Percentiles rank a stretch among this genome's conserved stretches.
phyloP scores from a whole-genome alignment of 1,140 invertebrate species.

The Halyomorpha halys region DNA sequence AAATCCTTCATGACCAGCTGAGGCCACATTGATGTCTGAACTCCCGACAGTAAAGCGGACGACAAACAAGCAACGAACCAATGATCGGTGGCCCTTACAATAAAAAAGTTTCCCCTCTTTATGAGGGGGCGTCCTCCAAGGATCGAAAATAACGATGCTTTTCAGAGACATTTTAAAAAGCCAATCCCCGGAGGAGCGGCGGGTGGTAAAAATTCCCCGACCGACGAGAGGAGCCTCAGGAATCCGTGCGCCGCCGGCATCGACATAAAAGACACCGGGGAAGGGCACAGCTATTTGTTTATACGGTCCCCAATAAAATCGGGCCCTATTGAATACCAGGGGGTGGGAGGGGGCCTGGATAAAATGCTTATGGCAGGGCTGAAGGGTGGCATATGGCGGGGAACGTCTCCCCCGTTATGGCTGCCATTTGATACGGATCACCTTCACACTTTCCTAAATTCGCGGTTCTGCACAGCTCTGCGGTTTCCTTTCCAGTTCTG shows the following conservation, averaged over 20 bases:
- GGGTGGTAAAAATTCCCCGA: neutral
- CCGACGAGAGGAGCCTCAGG: neutral
- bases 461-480: neutral
- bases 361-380: conserved; percentile 16
- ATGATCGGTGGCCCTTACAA: too few species aligned
- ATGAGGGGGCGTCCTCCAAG: too few species aligned
- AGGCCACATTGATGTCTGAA: too few species aligned
- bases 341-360: neutral
- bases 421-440: conserved; percentile 10
- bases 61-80: too few species aligned
- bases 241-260: neutral
- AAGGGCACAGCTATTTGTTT: conserved; percentile 25
- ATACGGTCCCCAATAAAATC: conserved; percentile 27
- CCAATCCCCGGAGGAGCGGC: neutral
- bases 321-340: conserved; percentile 23
- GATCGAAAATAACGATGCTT: too few species aligned
- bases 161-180: conserved; percentile 2
- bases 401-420: neutral
- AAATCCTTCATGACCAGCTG: too few species aligned
- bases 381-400: neutral
- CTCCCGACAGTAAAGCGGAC: too few species aligned
- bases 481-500: too few species aligned
- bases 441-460: conserved; percentile 1
- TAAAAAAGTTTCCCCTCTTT: too few species aligned
- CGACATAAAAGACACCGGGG: conserved; percentile 22